Conservation (phyloP, 2,888 invertebrate genomes). For the Luffia ferchaultella region DNA sequence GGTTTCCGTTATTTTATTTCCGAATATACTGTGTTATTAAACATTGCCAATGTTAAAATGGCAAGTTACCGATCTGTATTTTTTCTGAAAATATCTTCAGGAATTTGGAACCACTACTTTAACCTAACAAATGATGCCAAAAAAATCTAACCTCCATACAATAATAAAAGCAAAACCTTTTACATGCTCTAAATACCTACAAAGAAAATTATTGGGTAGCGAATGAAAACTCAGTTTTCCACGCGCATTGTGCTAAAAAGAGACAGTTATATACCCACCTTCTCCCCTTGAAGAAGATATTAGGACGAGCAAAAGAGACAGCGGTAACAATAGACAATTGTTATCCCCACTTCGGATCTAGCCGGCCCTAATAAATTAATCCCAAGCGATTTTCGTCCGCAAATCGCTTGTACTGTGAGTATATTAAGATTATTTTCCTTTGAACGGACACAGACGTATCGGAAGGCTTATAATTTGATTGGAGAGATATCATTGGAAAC, state of each 20-base stretch:
- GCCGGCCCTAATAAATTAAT: constrained; percentile 35
- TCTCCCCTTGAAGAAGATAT: constrained; percentile 36
- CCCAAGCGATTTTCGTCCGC: constrained; percentile 17
- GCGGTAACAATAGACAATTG: constrained; percentile 64
- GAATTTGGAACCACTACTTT: no score
- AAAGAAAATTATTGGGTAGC: background rate
- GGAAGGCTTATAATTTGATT: constrained; percentile 57
- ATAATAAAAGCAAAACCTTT: no score
- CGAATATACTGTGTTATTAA: no score
- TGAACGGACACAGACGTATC: background rate
- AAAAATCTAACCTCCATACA: no score
- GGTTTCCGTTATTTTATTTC: no score
- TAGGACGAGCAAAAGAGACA: constrained; percentile 42
- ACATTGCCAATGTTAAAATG: no score
- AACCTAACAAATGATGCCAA: no score
- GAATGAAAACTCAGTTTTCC: constrained; percentile 34
- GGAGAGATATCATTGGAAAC: constrained; percentile 51
- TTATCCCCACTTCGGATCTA: constrained; percentile 45
- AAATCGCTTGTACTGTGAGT: constrained; percentile 4
- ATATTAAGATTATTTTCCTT: background rate
- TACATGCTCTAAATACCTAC: no score
- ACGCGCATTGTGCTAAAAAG: constrained; percentile 39
- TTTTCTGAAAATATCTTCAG: no score
- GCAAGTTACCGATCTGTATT: no score
- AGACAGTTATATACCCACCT: constrained; percentile 24